These are phyloP conservation scores for Apeltes quadracus DNA, from an alignment of 2,113 vertebrate species.

Conservation along the genomic window DNA sequence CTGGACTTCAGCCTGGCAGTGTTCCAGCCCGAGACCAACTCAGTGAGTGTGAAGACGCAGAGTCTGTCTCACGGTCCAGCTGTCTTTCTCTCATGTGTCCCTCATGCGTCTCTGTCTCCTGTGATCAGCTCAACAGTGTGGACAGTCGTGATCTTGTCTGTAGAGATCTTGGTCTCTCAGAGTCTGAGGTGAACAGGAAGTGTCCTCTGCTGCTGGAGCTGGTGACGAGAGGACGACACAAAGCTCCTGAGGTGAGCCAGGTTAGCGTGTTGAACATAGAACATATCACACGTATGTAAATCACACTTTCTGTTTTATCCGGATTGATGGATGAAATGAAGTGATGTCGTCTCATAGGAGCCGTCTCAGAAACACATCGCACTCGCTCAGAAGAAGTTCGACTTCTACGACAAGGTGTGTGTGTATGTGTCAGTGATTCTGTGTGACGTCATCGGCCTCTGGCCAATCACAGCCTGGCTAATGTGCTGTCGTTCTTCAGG, in stretches of 20 bases:
- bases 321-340: too few species aligned
- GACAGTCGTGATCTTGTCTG: slow-evolving; percentile 87
- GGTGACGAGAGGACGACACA: slow-evolving; percentile 82
- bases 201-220: slow-evolving; percentile 88
- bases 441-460: slow-evolving; percentile 9
- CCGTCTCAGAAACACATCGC: slow-evolving; percentile 69
- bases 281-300: too few species aligned
- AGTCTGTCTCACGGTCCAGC: neutral
- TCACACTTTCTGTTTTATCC: too few species aligned
- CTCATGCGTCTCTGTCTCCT: neutral
- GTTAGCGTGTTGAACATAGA: too few species aligned
- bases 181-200: slow-evolving; percentile 81
- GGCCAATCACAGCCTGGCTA: slow-evolving; percentile 5
- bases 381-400: slow-evolving; percentile 71
- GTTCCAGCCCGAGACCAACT: slow-evolving; percentile 93
- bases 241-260: slow-evolving; percentile 76
- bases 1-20: slow-evolving; percentile 95
- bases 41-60: slow-evolving; percentile 69
- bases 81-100: neutral
- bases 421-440: neutral
- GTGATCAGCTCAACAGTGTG: slow-evolving; percentile 82
- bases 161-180: slow-evolving; percentile 85
- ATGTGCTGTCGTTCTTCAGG: slow-evolving; percentile 50
- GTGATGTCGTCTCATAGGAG: slow-evolving; percentile 45
- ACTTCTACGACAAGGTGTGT: slow-evolving; percentile 73